A percentile compares a stretch with the other conserved stretches of the same genome.
These are phyloP conservation scores for Halesus radiatus DNA, from an alignment of 1,140 invertebrate species.

Conservation along the genomic window DNA sequence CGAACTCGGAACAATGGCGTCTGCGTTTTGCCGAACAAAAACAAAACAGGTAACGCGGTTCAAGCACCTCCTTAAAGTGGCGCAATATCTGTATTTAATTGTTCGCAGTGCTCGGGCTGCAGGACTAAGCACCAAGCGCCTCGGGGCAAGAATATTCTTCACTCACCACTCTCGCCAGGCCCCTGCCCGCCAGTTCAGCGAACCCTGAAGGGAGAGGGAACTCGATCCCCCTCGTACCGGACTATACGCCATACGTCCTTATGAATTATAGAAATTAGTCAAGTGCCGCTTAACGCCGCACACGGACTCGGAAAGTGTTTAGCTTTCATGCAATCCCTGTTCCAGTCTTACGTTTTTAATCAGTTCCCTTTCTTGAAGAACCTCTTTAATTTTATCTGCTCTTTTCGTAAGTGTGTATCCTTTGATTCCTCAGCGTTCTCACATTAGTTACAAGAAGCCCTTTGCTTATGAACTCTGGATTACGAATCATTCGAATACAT, in stretches of 20 bases:
- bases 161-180: not conserved
- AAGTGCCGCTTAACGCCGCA: not conserved
- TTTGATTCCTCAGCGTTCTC: not conserved
- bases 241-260: not conserved
- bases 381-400: not conserved
- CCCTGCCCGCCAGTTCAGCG: conserved; percentile 18
- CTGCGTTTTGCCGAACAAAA: not conserved
- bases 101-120: not conserved
- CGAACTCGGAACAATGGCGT: not conserved
- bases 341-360: not conserved
- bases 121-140: not conserved
- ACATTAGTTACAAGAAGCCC: conserved; percentile 1
- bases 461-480: not conserved
- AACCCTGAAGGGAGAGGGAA: not conserved
- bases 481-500: not conserved
- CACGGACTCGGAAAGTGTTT: not conserved
- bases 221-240: no score
- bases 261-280: not conserved
- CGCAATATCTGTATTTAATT: not conserved
- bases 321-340: not conserved
- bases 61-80: not conserved
- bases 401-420: not conserved
- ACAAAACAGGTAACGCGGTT: not conserved
- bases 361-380: not conserved
- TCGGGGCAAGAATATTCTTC: not conserved